phyloP scores from a whole-genome alignment of 2,113 vertebrate genomes.

The Passer domesticus region DNA sequence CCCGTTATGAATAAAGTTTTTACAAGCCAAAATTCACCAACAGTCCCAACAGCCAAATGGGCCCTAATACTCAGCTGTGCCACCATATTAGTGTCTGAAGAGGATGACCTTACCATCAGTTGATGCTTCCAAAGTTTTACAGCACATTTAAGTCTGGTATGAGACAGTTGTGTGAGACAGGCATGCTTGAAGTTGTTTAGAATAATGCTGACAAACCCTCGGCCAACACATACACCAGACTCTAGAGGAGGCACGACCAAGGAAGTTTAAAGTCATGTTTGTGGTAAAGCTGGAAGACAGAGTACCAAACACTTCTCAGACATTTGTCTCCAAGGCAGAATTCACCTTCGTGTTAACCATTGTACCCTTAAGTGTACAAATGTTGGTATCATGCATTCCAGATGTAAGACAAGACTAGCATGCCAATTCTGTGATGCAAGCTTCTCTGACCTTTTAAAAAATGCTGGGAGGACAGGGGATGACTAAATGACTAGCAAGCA shows the following conservation, averaged over 20 bases:
- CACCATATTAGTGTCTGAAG: background rate
- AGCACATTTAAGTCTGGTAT: background rate
- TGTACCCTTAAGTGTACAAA: background rate
- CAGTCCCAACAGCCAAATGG: fast-evolving
- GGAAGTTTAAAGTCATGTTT: background rate
- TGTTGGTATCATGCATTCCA: background rate
- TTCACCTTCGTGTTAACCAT: background rate
- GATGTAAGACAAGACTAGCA: background rate
- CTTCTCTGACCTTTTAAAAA: background rate
- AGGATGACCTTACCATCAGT: background rate
- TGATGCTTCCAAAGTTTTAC: background rate
- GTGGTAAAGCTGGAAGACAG: background rate
- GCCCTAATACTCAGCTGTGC: background rate
- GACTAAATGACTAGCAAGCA: background rate
- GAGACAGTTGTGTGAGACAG: background rate
- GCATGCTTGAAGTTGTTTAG: background rate
- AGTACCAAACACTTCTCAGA: background rate
- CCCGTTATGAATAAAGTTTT: background rate
- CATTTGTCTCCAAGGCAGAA: background rate
- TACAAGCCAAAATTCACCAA: background rate
- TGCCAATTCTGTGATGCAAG: background rate
- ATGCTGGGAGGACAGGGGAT: background rate
- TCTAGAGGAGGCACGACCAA: background rate
- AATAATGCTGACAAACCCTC: background rate
- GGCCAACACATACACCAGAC: background rate